Evolutionary conservation across 35 echinoderm and acorn worm genomes (phyloP), one percentile per base, ranked within the genome.

Genomic region (Apostichopus japonicus): DNA sequence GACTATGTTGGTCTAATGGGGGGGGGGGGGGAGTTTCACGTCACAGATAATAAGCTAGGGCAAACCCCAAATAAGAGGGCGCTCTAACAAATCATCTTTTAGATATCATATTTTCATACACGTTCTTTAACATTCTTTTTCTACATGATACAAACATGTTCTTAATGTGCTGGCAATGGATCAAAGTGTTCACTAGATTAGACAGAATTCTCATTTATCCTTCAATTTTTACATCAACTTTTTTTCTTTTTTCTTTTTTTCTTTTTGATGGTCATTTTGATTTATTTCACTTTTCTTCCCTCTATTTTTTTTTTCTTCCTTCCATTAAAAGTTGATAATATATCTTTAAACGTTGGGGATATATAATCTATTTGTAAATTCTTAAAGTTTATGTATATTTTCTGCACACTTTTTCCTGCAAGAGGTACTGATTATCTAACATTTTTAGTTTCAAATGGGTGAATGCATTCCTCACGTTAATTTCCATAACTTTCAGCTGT

Each of bases 151-250:
- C 53, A 84, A 84, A 89, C 86, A 89, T 89, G 79, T 89, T 89
- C 86, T 89, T 72, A 65, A 89, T 89, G 86, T 89, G 86, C 86
- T 89, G 86, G 86, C 86, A 89, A 89, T 89, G 86, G 86, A 89
- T 89, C 86, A 89, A 89, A 89, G 86, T 89, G 86, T 89, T 89
- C 17, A 65, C 57, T 89, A 89, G 86, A 89, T 72, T 89, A 89
- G 86, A 89, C 61, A 51, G 71, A 75, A 21, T 75, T 4, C 71
- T 75, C 15, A 23, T 75, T 75, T 75, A 14, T 80, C 33, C 33
- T 44, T 44, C 33, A 44, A 44, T 78, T 79, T 24, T 23, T 79
- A 10, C 78, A 44, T 80, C 53, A 8, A 44, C 78, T 80, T 75
- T 75, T 75, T 75, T 23, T 75, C 71, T 75, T 75, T 75, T 23